phyloP scores from a whole-genome alignment of 2,888 invertebrate genomes.

The Pinctada fucata region DNA sequence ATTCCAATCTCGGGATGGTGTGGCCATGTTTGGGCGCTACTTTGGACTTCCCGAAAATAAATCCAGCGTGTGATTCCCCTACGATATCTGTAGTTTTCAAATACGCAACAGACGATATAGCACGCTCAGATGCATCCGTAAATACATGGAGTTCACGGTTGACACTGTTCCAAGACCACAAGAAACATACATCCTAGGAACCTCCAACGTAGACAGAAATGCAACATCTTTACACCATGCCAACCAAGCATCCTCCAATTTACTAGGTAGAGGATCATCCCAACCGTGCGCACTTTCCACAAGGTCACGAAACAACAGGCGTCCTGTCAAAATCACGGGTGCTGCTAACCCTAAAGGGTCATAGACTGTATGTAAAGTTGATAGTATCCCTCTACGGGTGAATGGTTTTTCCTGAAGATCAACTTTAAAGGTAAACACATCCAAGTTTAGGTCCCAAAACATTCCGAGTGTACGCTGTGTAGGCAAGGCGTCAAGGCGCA shows the following conservation, averaged over 20 bases:
- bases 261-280: conserved; percentile 48
- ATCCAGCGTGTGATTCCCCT: conserved; percentile 20
- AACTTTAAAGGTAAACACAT: conserved; percentile 16
- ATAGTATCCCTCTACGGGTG: conserved; percentile 27
- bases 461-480: conserved; percentile 23
- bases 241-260: conserved; percentile 28
- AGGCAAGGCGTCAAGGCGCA: conserved; percentile 16
- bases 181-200: conserved; percentile 29
- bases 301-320: conserved; percentile 21
- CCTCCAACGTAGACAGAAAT: conserved; percentile 14
- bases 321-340: conserved; percentile 27
- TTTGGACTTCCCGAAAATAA: conserved; percentile 42
- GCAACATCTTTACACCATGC: conserved; percentile 35
- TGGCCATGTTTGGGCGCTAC: conserved; percentile 20
- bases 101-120: conserved; percentile 37
- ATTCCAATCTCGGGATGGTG: conserved; percentile 47
- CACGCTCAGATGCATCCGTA: conserved; percentile 43
- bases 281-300: conserved; percentile 37
- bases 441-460: conserved; percentile 23
- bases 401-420: conserved; percentile 24
- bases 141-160: conserved; percentile 27
- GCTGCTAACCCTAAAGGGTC: conserved; percentile 31
- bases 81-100: conserved; percentile 15
- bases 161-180: not conserved
- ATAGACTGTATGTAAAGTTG: conserved; percentile 29